Evolutionary conservation across 2,797 vertebrate species (phyloP).

Genomic region (Vipera latastei): DNA sequence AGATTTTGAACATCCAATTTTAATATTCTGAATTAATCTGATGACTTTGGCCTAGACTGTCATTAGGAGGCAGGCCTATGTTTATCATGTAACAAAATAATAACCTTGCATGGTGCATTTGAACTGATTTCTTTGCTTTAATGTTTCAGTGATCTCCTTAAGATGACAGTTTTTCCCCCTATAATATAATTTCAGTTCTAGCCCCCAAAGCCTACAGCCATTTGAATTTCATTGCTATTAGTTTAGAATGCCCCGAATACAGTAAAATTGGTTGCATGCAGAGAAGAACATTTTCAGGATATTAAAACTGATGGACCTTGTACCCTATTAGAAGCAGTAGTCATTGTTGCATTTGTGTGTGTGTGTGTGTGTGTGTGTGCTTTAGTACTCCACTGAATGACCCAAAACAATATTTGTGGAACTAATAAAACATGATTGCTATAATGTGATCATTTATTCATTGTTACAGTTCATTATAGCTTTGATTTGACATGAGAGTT

Average conservation of each 20-base stretch:
- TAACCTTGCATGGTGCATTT: background rate
- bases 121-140: conserved; percentile 4
- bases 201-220: conserved; percentile 45
- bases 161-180: conserved; percentile 31
- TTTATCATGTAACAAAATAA: background rate
- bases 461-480: conserved; percentile 69
- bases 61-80: background rate
- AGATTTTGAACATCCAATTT: background rate
- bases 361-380: background rate
- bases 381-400: conserved; percentile 57
- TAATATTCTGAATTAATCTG: background rate
- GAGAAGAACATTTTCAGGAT: conserved; percentile 57
- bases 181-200: conserved; percentile 49
- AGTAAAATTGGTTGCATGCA: conserved; percentile 58
- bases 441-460: conserved; percentile 57
- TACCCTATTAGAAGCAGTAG: conserved; percentile 25
- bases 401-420: conserved; percentile 55
- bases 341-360: conserved; percentile 35
- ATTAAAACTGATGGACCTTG: conserved; percentile 50
- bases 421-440: conserved; percentile 59
- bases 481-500: conserved; percentile 58
- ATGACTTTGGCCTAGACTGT: background rate
- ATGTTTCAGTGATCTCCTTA: conserved; percentile 28
- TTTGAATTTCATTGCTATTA: conserved; percentile 59
- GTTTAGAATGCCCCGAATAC: conserved; percentile 55